Base-by-base conservation (phyloP, 1,140 invertebrate genomes). In the Cherax destructor region DNA sequence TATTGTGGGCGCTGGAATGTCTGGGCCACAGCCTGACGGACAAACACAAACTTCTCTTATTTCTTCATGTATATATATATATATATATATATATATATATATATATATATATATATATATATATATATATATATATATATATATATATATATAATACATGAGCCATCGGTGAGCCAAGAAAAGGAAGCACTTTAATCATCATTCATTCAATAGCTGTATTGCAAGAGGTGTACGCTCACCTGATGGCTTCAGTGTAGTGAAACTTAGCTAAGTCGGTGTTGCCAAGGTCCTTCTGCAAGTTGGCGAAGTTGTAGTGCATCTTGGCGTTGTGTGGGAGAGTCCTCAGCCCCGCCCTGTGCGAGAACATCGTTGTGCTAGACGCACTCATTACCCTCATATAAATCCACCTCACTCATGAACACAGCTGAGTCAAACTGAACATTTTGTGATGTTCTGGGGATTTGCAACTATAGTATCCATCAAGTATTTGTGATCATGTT, bases 221-320 rank as follows among this genome's bases (percentile, higher is more conserved):
- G 30, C 30, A 41, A 41, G 30, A 41, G 2, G 30, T 41, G 0
- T 41, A 41, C 56, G 52, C 96, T 96, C 95, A 98, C 98, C 96
- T 97, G 49, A 98, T 95, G 11, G 97, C 97, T 94, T 96, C 95
- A 93, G 96, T 96, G 94, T 98, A 98, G 94, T 98, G 97, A 92
- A 96, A 94, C 69, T 97, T 96, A 3, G 97, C 97, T 83, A 96
- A 94, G 78, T 97, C 96, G 80, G 96, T 95, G 93, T 96, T 95
- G 10, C 95, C 95, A 13, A 96, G 95, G 94, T 98, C 97, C 94
- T 97, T 96, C 83, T 97, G 95, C 94, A 97, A 97, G 95, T 98
- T 98, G 41, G 96, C 98, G 94, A 97, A 98, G 94, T 98, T 98
- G 95, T 98, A 98, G 95, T 98, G 97, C 95, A 98, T 96, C 95